A percentile compares a stretch with the other conserved stretches of the same genome.
Evolutionary conservation across 2,797 vertebrate species (phyloP).

Genomic region (Crypturellus tataupa): DNA sequence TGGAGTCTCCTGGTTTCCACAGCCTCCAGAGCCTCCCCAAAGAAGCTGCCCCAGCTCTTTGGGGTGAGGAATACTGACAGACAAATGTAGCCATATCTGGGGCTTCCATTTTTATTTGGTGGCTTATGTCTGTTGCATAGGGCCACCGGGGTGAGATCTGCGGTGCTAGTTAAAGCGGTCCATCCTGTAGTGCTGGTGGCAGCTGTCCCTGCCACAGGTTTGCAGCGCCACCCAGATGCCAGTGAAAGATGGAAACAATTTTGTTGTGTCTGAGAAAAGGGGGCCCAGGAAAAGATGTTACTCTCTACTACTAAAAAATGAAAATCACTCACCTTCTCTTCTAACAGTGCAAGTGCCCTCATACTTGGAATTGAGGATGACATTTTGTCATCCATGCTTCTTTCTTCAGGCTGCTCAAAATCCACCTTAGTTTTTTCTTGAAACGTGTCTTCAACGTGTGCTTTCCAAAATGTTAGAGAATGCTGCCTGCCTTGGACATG

Average conservation of each 20-base stretch:
- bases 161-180: background rate
- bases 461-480: background rate
- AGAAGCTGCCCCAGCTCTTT: background rate
- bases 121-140: background rate
- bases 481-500: fast-evolving
- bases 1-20: background rate
- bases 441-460: background rate
- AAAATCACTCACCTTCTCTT: background rate
- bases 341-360: background rate
- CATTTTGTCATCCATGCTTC: background rate
- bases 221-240: fast-evolving
- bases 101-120: background rate
- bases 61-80: background rate
- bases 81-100: background rate
- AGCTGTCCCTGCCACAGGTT: background rate
- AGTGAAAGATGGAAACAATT: background rate
- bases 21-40: background rate
- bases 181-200: background rate
- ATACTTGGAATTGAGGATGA: background rate
- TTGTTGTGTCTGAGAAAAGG: background rate
- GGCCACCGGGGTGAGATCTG: fast-evolving
- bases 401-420: background rate
- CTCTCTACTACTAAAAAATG: background rate
- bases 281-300: background rate
- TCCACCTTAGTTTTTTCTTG: background rate